Evolutionary conservation across 2,797 vertebrate genomes (phyloP).

Genomic region (Euthynnus affinis): DNA sequence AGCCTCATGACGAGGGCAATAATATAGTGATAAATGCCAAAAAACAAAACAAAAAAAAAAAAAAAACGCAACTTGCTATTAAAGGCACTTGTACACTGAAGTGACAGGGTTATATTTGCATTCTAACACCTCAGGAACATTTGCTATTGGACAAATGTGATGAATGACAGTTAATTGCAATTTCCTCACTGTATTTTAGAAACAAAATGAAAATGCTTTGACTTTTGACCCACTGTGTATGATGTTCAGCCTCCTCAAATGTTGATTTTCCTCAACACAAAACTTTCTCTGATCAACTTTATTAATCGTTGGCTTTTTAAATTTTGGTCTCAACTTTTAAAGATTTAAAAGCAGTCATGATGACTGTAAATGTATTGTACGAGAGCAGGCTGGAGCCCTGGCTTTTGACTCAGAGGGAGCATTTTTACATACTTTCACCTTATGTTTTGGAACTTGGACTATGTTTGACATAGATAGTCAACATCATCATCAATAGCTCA

Average conservation of each 20-base stretch:
- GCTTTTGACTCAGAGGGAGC: too few relatives aligned
- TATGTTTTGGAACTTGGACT: too few relatives aligned
- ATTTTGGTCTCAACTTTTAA: too few relatives aligned
- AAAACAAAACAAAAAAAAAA: conserved; percentile 26
- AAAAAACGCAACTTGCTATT: neutral
- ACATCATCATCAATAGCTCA: too few relatives aligned
- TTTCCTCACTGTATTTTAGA: neutral
- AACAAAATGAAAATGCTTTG: neutral
- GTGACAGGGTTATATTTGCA: neutral
- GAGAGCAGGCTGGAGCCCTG: too few relatives aligned
- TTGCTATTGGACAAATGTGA: neutral
- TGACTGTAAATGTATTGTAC: too few relatives aligned
- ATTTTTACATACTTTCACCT: too few relatives aligned
- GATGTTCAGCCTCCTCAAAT: neutral
- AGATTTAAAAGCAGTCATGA: too few relatives aligned
- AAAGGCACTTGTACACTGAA: neutral
- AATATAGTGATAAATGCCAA: conserved; percentile 47
- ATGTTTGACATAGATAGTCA: too few relatives aligned
- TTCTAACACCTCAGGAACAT: neutral
- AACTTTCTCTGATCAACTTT: neutral
- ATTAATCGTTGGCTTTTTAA: neutral
- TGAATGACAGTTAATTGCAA: neutral
- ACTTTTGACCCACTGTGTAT: neutral
- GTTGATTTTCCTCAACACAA: neutral
- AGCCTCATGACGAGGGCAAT: conserved; percentile 54